Evolutionary conservation across 2,113 vertebrate species (phyloP).

Genomic region (Pristiophorus japonicus): DNA sequence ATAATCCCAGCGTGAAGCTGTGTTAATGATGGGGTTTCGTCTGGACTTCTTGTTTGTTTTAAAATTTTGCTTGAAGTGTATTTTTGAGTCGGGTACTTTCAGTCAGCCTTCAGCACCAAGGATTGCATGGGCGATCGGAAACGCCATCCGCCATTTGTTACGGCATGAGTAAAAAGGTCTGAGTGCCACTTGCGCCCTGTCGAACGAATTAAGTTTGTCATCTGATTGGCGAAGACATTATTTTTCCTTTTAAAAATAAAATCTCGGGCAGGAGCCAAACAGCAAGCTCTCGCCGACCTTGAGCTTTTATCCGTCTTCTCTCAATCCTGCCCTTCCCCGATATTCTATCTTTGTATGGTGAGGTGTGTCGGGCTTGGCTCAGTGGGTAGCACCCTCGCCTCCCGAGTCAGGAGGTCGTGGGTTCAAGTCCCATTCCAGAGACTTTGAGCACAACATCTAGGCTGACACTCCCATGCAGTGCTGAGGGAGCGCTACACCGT

Average conservation of each 20-base stretch:
- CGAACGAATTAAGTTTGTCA: neutral
- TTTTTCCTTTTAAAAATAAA: neutral
- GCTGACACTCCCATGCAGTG: too few species aligned
- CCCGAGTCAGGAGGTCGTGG: too few species aligned
- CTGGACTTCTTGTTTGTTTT: neutral
- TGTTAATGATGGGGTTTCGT: conserved; percentile 21
- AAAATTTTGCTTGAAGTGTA: neutral
- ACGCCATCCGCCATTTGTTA: neutral
- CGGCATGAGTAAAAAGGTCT: neutral
- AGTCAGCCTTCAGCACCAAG: neutral
- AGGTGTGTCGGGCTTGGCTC: neutral
- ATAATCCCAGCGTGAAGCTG: neutral
- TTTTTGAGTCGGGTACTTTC: neutral
- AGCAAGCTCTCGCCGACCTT: neutral
- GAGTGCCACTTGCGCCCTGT: neutral
- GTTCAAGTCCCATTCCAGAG: too few species aligned
- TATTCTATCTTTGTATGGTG: neutral
- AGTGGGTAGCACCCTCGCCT: neutral
- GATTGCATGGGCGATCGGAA: neutral
- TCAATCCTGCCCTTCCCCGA: neutral
- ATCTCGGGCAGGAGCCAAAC: neutral
- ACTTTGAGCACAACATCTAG: too few species aligned
- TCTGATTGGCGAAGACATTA: neutral
- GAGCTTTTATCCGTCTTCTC: neutral
- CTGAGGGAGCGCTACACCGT: neutral